Evolutionary conservation across 2,797 vertebrate species (phyloP).

Genomic region (Centroberyx gerrardi): DNA sequence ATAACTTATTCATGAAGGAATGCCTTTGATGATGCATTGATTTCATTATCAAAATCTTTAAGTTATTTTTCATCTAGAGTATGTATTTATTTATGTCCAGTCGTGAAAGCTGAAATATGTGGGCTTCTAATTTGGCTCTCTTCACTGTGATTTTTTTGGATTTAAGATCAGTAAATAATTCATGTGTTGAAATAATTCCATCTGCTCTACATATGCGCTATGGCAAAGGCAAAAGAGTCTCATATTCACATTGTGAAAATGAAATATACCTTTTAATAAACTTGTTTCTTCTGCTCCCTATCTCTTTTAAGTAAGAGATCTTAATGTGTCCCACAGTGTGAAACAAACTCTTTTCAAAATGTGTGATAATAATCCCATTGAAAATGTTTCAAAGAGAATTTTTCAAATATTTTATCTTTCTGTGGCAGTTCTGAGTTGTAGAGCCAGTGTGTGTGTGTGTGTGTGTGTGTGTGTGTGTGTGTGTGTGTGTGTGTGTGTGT

Average conservation of each 20-base stretch:
- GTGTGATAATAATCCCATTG: constrained; percentile 46
- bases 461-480: constrained; percentile 20
- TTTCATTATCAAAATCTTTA: constrained; percentile 83
- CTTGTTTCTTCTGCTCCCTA: constrained; percentile 39
- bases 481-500: constrained; percentile 21
- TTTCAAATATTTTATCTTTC: constrained; percentile 49
- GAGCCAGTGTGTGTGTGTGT: constrained; percentile 7
- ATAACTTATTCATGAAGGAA: constrained; percentile 82
- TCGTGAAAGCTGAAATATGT: constrained; percentile 75
- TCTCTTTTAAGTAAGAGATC: constrained; percentile 57
- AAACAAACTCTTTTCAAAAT: constrained; percentile 48
- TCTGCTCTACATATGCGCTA: constrained; percentile 63
- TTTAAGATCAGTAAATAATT: constrained; percentile 84
- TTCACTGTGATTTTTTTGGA: constrained; percentile 72
- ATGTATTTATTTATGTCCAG: constrained; percentile 73
- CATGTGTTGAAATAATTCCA: constrained; percentile 76
- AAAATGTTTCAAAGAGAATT: constrained; percentile 61
- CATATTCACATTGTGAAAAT: constrained; percentile 55
- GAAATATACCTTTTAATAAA: constrained; percentile 73
- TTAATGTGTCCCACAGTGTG: constrained; percentile 45
- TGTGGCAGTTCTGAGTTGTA: constrained; percentile 40
- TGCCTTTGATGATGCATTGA: constrained; percentile 81
- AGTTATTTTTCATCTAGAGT: constrained; percentile 77
- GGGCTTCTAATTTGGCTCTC: constrained; percentile 77
- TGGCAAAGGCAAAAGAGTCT: constrained; percentile 39